phyloP scores from a whole-genome alignment of 2,797 vertebrate species.

The Pristis pectinata region DNA sequence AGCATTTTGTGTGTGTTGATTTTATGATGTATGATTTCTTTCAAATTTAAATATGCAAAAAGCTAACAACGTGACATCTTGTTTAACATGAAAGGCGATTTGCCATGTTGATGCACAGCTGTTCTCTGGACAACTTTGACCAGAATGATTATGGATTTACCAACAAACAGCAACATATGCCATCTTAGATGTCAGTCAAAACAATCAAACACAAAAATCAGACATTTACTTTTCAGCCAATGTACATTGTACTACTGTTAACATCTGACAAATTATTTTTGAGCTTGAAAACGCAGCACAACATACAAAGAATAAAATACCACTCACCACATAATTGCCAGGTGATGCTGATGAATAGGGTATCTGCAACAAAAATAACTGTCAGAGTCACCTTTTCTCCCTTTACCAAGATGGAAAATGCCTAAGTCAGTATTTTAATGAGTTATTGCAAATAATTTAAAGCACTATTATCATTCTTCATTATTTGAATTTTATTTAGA shows the following conservation, averaged over 20 bases:
- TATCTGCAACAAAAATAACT: conserved; percentile 68
- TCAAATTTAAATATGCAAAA: conserved; percentile 22
- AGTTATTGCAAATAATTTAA: background rate
- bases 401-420: background rate
- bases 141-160: conserved; percentile 50
- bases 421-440: background rate
- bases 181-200: conserved; percentile 46
- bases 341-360: conserved; percentile 93
- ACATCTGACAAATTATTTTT: conserved; percentile 55
- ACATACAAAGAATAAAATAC: conserved; percentile 48
- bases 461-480: background rate
- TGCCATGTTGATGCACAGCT: conserved; percentile 44
- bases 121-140: conserved; percentile 46
- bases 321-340: conserved; percentile 92
- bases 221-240: conserved; percentile 53
- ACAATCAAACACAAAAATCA: conserved; percentile 45
- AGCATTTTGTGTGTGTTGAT: too few relatives aligned
- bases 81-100: conserved; percentile 35
- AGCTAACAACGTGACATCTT: conserved; percentile 4
- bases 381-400: background rate
- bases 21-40: too few relatives aligned
- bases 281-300: conserved; percentile 50
- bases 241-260: conserved; percentile 52
- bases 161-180: conserved; percentile 53
- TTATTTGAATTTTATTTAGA: background rate